Base-by-base conservation (phyloP, 1,140 invertebrate species). In the Meloidogyne floridensis region DNA sequence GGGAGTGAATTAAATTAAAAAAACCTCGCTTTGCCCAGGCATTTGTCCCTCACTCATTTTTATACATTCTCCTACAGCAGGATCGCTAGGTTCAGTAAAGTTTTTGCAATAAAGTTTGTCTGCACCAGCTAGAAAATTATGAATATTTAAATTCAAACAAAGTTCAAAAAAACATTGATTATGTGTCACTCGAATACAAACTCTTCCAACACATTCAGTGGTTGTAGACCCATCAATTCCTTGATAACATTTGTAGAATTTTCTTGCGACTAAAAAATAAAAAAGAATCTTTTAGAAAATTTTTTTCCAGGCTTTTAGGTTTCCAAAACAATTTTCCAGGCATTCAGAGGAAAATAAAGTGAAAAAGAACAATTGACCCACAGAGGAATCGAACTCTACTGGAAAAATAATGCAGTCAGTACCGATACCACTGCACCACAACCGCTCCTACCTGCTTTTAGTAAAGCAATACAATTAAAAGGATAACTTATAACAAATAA, bases 231-330 rank as follows among this genome's bases (percentile, higher is more conserved):
- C 56, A 7, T 72, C 59, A 2, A 42, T n/a, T 32, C 77, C 77
- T n/a, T 79, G 77, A 13, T 79, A 79, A 69, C 77, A 79, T 32
- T 69, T 79, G 32, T 20, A 78, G 56, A 13, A 79, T 53, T 72
- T 47, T 13, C 18, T 6, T 5, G 11, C 11, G 18, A 18, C 20
- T 71, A 42, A 42, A 32, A 79, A 15, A 6, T 2, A 6, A 65
- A 65, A 65, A 65, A n/a, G 2, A 32, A 32, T 32, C n/a, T n/a
- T n/a, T 32, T 32, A 32, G 32, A 32, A 32, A 32, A 32, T 32
- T 32, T 32, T 32, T n/a, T n/a, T n/a, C n/a, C n/a, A n/a, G n/a
- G n/a, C n/a, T n/a, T n/a, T 32, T 32, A 32, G 32, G 32, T 32
- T 32, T 32, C 32, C 32, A 32, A 32, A 32, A 32, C n/a, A 32